phyloP scores from a whole-genome alignment of 2,797 vertebrate species.

The Megalops cyprinoides region DNA sequence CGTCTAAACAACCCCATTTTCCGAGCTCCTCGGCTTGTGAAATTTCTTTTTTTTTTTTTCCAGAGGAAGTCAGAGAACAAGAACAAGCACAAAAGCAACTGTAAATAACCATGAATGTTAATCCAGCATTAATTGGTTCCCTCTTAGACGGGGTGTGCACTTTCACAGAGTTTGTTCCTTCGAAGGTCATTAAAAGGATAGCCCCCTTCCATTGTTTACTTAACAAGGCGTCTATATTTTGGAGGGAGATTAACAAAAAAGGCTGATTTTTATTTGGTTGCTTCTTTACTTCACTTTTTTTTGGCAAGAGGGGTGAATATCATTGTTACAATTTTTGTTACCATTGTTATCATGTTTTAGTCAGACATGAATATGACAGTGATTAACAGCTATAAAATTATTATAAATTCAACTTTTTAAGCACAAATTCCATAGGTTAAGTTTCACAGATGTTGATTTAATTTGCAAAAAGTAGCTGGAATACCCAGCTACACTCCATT shows the following conservation, averaged over 20 bases:
- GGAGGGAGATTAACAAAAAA: constrained; percentile 47
- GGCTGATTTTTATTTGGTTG: constrained; percentile 39
- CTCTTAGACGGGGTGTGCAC: constrained; percentile 91
- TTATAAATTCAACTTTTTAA: background rate
- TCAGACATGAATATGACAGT: background rate
- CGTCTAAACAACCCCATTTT: constrained; percentile 95
- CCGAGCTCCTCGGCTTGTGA: constrained; percentile 85
- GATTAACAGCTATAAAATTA: background rate
- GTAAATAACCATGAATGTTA: constrained; percentile 99
- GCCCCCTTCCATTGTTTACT: constrained; percentile 70
- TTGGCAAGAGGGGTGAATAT: background rate
- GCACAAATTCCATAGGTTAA: background rate
- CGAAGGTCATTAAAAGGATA: constrained; percentile 67
- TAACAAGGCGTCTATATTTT: constrained; percentile 68
- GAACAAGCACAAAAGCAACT: constrained; percentile 99
- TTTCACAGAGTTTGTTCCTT: constrained; percentile 70
- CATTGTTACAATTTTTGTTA: background rate
- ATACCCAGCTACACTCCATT: background rate
- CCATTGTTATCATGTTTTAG: background rate
- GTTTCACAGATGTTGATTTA: background rate
- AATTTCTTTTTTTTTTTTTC: constrained; percentile 65
- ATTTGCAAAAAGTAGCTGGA: background rate
- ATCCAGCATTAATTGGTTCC: constrained; percentile 99
- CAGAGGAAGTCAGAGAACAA: constrained; percentile 92
- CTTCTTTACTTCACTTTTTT: background rate